Conservation (phyloP, 1,140 invertebrate genomes). For the Drosophila sp. region DNA sequence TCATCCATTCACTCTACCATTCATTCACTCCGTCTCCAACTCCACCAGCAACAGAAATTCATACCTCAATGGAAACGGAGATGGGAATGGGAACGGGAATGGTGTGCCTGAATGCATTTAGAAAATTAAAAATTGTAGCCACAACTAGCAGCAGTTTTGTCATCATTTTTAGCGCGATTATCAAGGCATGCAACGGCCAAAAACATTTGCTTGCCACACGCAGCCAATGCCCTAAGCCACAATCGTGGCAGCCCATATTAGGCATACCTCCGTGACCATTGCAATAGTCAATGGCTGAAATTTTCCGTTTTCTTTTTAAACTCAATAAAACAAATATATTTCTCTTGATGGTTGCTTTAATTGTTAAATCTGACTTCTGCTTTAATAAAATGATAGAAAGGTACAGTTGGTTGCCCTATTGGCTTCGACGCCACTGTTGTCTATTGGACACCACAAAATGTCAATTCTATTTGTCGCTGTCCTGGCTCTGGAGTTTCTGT, state of each 20-base stretch:
- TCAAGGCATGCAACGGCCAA: slow-evolving; percentile 75
- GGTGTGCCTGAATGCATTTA: slow-evolving; percentile 74
- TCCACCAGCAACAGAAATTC: background rate
- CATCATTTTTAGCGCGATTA: slow-evolving; percentile 81
- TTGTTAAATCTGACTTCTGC: no score
- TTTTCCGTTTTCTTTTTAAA: no score
- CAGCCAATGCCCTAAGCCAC: slow-evolving; percentile 47
- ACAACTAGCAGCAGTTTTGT: slow-evolving; percentile 81
- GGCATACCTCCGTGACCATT: background rate
- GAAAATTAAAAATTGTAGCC: slow-evolving; percentile 81
- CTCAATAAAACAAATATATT: background rate
- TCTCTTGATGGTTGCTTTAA: no score
- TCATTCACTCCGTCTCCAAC: background rate
- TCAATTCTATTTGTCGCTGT: slow-evolving; percentile 73
- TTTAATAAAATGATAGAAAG: no score
- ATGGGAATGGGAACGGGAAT: background rate
- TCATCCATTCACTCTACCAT: slow-evolving; percentile 20
- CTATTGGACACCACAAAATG: slow-evolving; percentile 73
- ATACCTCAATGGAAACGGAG: background rate
- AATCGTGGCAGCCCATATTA: background rate
- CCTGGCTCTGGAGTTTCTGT: background rate
- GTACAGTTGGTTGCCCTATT: background rate
- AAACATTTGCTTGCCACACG: slow-evolving; percentile 67
- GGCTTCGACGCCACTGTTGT: slow-evolving; percentile 51
- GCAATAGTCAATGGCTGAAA: no score